Percentiles rank a stretch among this genome's conserved stretches.
Evolutionary conservation across 1,140 invertebrate genomes (phyloP).

Genomic region (Myzus persicae): DNA sequence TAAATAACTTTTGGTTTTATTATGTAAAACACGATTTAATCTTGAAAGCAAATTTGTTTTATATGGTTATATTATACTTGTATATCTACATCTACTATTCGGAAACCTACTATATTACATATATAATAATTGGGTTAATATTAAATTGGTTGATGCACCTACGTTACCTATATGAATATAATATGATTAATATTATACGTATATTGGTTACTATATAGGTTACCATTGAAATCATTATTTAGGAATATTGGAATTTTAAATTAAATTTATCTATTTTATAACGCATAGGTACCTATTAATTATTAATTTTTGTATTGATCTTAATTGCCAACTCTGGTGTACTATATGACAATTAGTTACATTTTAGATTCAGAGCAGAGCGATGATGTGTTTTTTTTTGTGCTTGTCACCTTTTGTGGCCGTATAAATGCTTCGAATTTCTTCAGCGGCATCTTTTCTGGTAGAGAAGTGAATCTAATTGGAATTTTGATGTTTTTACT

Average conservation of each 20-base stretch:
- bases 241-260: background rate
- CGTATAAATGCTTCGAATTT: too few relatives aligned
- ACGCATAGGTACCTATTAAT: background rate
- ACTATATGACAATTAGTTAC: background rate
- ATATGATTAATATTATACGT: background rate
- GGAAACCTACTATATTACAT: background rate
- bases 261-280: background rate
- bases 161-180: background rate
- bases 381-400: too few relatives aligned
- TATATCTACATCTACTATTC: background rate
- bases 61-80: background rate
- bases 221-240: background rate
- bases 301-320: background rate
- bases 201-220: background rate
- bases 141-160: background rate
- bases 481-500: too few relatives aligned
- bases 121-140: background rate
- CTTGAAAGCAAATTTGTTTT: background rate
- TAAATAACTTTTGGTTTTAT: background rate
- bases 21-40: background rate
- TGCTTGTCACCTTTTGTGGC: too few relatives aligned
- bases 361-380: too few relatives aligned
- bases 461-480: too few relatives aligned
- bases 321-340: background rate
- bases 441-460: too few relatives aligned